Evolutionary conservation across 2,113 vertebrate species (phyloP).

Genomic region (Microcebus lehilahytsara): DNA sequence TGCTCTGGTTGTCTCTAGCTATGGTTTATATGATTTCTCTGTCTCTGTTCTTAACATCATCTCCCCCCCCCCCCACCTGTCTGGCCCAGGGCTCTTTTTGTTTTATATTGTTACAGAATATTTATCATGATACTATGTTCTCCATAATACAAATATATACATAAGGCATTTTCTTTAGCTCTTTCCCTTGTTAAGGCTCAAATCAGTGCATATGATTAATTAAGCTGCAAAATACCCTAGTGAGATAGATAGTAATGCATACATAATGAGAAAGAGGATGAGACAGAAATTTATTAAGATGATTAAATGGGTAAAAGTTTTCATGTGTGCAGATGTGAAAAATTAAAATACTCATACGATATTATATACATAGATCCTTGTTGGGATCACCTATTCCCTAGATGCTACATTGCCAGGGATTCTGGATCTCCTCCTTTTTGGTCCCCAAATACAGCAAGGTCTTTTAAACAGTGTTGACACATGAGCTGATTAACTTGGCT

Average conservation of each 20-base stretch:
- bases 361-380: background rate
- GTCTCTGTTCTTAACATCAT: background rate
- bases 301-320: conserved; percentile 24
- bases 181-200: background rate
- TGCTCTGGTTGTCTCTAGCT: background rate
- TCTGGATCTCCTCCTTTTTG: background rate
- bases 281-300: conserved; percentile 37
- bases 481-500: background rate
- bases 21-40: background rate
- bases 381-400: background rate
- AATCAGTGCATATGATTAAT: conserved; percentile 47
- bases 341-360: background rate
- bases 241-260: conserved; percentile 22
- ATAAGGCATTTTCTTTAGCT: conserved; percentile 10
- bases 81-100: background rate
- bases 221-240: conserved; percentile 26
- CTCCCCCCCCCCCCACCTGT: background rate
- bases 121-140: background rate
- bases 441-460: background rate
- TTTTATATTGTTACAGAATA: background rate
- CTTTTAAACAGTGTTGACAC: background rate
- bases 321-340: background rate
- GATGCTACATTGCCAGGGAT: background rate
- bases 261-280: conserved; percentile 40
- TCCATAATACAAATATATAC: background rate